Evolutionary conservation across 2,888 invertebrate genomes (phyloP).

Genomic region (Syrphus vitripennis): DNA sequence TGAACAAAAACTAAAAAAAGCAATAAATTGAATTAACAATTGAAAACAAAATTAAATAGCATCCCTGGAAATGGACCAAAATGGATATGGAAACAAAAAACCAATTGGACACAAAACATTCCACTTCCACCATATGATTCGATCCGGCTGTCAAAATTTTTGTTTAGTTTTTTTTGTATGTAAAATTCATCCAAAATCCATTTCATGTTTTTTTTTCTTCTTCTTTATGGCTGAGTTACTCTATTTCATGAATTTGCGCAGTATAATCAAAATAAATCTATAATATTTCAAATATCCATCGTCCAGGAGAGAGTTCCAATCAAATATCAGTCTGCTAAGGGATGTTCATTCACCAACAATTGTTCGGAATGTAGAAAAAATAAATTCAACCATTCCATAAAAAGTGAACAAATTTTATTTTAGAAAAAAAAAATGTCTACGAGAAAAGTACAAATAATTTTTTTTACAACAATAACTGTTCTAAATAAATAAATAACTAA

Average conservation of each 20-base stretch:
- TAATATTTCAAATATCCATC: constrained; percentile 12
- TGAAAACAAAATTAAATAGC: too few relatives aligned
- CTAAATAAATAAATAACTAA: background rate
- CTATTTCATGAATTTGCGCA: constrained; percentile 58
- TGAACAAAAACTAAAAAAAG: too few relatives aligned
- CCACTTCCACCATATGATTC: background rate
- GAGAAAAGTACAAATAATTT: constrained; percentile 52
- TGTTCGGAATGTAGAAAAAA: background rate
- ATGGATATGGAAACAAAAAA: constrained; percentile 1
- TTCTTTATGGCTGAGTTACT: background rate
- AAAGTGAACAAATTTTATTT: constrained; percentile 6
- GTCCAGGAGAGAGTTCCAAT: background rate
- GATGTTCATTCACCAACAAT: constrained; percentile 40
- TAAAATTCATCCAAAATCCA: background rate
- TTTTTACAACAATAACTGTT: background rate
- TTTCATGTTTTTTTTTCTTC: constrained; percentile 2
- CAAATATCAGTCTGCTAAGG: constrained; percentile 49
- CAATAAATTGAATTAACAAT: too few relatives aligned
- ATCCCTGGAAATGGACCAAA: constrained; percentile 27
- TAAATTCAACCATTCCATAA: constrained; percentile 18
- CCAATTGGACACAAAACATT: background rate
- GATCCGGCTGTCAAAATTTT: constrained; percentile 46
- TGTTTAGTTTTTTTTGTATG: constrained; percentile 31
- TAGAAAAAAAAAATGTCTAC: constrained; percentile 32
- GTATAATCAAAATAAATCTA: constrained; percentile 51